Conservation (phyloP, 2,888 invertebrate species). For the Toxonevra muliebris region DNA sequence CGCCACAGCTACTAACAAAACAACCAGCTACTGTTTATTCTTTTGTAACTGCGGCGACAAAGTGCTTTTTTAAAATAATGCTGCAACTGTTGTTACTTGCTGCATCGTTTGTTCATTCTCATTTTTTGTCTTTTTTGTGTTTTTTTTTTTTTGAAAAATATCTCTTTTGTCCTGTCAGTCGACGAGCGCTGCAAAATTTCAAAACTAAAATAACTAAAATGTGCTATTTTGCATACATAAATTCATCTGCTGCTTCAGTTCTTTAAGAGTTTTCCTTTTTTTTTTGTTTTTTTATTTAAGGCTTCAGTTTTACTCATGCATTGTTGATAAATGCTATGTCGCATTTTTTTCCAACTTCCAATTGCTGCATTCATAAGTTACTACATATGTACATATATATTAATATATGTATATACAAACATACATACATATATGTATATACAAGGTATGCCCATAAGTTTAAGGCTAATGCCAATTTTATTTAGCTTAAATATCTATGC, state of each 20-base stretch:
- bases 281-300: too few species aligned
- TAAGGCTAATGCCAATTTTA: slow-evolving; percentile 25
- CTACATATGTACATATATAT: not conserved
- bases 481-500: not conserved
- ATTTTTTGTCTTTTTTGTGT: slow-evolving; percentile 36
- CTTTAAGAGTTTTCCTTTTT: slow-evolving; percentile 22
- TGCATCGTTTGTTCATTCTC: not conserved
- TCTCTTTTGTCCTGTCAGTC: slow-evolving; percentile 63
- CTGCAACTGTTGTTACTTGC: not conserved
- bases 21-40: slow-evolving; percentile 29
- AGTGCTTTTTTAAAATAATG: not conserved
- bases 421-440: not conserved
- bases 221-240: slow-evolving; percentile 49
- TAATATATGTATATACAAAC: too few species aligned
- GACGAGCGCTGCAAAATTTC: slow-evolving; percentile 29
- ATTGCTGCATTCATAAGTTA: not conserved
- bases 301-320: not conserved
- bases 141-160: slow-evolving; percentile 55
- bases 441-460: slow-evolving; percentile 38
- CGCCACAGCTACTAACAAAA: not conserved
- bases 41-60: slow-evolving; percentile 14
- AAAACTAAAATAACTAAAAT: slow-evolving; percentile 33
- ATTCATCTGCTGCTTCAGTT: slow-evolving; percentile 41
- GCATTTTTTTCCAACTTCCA: slow-evolving; percentile 21
- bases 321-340: too few species aligned